Evolutionary conservation across 2,113 vertebrate species (phyloP), one percentile per base, ranked within the genome.

Genomic region (Camelus dromedarius): DNA sequence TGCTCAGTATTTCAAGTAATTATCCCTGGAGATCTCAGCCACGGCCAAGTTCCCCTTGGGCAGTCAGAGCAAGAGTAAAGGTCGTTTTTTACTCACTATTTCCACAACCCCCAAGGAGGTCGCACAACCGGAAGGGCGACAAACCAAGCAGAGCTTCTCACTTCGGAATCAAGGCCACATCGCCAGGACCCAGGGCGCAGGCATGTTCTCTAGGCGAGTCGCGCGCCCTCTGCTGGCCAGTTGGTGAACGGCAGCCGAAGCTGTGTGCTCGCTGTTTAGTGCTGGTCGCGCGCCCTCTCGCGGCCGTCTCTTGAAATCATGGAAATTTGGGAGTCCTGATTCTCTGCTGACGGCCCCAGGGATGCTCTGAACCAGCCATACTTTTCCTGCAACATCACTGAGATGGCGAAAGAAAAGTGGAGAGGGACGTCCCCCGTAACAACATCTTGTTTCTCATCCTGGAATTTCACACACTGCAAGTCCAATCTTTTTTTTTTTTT

Each of bases 231-330:
- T 75, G 28, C 69, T 24, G 54, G 54, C 69, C 28, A 42, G 30
- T 75, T 38, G 13, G 2, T 38, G 52, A n/a, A 8, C 48, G 20
- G 48, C 19, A 9, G 54, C n/a, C 48, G 30, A 54, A 5, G 18
- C 8, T 54, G 16, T 32, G 67, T 3, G n/a, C 18, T n/a, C 5
- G 20, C 67, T 8, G 67, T 38, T 69, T 70, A 70, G 67, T 10
- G 12, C 2, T 30, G 62, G 38, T 42, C 38, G 54, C 14, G 26
- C 42, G 48, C 16, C 35, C 35, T 26, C 77, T 58, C 2, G 24
- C 1, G 35, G 24, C 5, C 13, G 15, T 38, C 24, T 28, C 15
- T 22, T 0, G 35, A 22, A 16, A 58, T 80, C 54, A 18, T 3
- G 8, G 0, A 38, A 35, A 28, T 12, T 30, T 15, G 28, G 5